Conservation (phyloP, 2,113 vertebrate genomes). For the Addax nasomaculatus region DNA sequence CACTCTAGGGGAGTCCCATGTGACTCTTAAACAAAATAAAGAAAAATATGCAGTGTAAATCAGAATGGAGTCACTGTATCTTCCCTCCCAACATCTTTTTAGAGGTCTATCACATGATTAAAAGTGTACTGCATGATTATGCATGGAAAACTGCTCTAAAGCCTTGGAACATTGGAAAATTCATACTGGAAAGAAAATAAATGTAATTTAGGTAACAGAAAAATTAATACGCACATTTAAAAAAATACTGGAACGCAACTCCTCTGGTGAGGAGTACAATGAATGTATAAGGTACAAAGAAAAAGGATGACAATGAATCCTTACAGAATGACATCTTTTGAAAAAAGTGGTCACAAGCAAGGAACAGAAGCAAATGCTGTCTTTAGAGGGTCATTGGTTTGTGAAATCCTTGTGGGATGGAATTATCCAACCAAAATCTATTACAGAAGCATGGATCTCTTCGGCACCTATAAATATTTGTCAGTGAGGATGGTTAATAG, state of each 20-base stretch:
- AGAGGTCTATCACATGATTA: not conserved
- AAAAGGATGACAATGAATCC: not conserved
- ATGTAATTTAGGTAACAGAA: not conserved
- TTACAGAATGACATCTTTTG: not conserved
- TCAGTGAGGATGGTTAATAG: not conserved
- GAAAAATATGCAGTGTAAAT: constrained; percentile 25
- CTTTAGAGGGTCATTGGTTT: constrained; percentile 8
- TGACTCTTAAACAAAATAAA: constrained; percentile 54
- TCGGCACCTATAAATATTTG: constrained; percentile 26
- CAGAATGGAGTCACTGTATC: constrained; percentile 21
- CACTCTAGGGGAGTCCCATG: constrained; percentile 40
- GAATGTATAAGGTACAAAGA: not conserved
- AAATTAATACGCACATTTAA: not conserved
- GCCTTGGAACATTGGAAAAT: not conserved
- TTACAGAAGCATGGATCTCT: not conserved
- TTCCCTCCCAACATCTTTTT: not conserved
- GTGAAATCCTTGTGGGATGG: not conserved
- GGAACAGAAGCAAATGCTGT: not conserved
- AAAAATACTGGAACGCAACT: not conserved
- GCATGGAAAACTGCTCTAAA: not conserved
- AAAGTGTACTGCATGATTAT: not conserved
- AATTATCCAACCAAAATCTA: not conserved
- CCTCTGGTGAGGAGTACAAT: not conserved
- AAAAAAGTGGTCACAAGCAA: not conserved
- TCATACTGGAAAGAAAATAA: not conserved